Evolutionary conservation across 2,113 vertebrate species (phyloP).

Genomic region (Gnathonemus echidnorhynchus): DNA sequence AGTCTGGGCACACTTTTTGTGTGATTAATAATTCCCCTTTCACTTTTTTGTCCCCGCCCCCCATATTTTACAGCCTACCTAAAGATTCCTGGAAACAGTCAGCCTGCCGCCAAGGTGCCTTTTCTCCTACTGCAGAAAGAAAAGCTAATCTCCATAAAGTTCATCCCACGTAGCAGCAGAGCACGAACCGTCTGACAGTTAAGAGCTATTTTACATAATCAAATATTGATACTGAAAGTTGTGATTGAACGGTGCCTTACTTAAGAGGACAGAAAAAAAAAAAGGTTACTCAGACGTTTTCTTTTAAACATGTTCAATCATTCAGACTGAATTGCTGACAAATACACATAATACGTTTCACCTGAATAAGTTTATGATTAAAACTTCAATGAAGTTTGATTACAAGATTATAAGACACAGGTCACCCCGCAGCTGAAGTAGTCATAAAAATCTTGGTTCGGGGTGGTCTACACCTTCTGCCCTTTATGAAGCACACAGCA

Average conservation of each 20-base stretch:
- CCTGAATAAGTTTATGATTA: neutral
- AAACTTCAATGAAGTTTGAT: neutral
- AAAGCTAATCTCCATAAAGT: neutral
- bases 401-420: neutral
- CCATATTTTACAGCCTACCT: neutral
- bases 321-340: neutral
- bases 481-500: neutral
- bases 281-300: neutral
- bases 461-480: neutral
- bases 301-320: neutral
- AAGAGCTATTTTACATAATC: neutral
- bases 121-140: neutral
- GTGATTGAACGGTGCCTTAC: neutral
- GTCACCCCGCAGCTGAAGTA: neutral
- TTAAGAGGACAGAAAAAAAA: neutral
- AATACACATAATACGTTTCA: neutral
- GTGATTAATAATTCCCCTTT: neutral
- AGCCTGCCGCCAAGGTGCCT: neutral
- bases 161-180: neutral
- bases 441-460: neutral
- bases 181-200: neutral
- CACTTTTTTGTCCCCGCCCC: neutral
- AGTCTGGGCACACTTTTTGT: neutral
- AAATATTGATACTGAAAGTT: neutral
- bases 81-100: neutral